phyloP scores from a whole-genome alignment of 2,797 vertebrate genomes.

The Paedocypris micromegethes region DNA sequence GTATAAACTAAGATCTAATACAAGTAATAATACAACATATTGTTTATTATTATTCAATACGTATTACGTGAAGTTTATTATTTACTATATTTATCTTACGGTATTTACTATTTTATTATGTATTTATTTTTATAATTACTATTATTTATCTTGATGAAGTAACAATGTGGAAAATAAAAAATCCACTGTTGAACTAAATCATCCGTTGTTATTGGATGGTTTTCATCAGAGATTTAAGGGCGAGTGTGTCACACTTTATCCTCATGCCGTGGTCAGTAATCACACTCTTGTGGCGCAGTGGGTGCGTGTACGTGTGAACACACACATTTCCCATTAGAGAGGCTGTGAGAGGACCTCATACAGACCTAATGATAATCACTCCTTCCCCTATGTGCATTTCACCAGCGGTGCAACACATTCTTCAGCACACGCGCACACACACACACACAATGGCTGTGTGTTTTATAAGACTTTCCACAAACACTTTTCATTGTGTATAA shows the following conservation, averaged over 20 bases:
- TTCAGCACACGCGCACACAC: conserved; percentile 27
- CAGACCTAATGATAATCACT: conserved; percentile 56
- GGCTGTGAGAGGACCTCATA: conserved; percentile 45
- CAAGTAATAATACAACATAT: too few species aligned
- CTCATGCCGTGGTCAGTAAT: conserved; percentile 5
- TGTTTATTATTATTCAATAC: too few species aligned
- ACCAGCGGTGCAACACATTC: conserved; percentile 60
- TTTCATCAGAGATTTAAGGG: neutral
- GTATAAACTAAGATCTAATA: too few species aligned
- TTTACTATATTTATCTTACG: too few species aligned
- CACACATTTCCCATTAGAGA: conserved; percentile 53
- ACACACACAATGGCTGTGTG: neutral
- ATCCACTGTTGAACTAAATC: too few species aligned
- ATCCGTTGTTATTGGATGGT: neutral
- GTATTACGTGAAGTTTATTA: too few species aligned
- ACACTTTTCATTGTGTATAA: too few species aligned
- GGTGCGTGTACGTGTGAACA: conserved; percentile 46
- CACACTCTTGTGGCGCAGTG: neutral
- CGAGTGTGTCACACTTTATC: conserved; percentile 18
- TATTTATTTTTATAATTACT: too few species aligned
- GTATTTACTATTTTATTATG: too few species aligned
- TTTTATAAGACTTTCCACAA: too few species aligned
- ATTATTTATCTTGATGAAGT: too few species aligned
- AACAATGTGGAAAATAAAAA: too few species aligned
- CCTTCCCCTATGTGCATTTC: conserved; percentile 60